These are phyloP conservation scores for Eumerus sabulonum DNA, from an alignment of 2,888 invertebrate genomes.

Conservation along the genomic window DNA sequence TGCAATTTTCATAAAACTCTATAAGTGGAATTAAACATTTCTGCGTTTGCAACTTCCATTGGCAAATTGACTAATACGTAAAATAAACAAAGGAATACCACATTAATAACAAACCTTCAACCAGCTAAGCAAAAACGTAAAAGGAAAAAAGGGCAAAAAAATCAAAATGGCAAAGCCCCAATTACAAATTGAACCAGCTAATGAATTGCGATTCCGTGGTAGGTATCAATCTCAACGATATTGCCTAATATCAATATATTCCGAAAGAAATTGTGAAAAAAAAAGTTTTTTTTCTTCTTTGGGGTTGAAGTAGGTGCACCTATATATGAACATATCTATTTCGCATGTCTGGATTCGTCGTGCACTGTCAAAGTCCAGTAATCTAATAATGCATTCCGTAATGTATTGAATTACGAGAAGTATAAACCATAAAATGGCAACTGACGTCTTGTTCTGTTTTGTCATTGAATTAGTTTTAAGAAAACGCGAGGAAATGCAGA, in stretches of 20 bases:
- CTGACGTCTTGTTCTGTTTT: neutral
- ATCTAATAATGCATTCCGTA: slow-evolving; percentile 51
- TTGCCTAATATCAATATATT: slow-evolving; percentile 27
- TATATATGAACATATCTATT: neutral
- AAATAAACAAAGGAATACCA: slow-evolving; percentile 61
- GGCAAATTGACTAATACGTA: slow-evolving; percentile 28
- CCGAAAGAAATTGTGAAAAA: slow-evolving; percentile 20
- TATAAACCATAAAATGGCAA: neutral
- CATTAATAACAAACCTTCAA: slow-evolving; percentile 71
- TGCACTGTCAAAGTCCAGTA: slow-evolving; percentile 53
- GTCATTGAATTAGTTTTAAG: neutral
- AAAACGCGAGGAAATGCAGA: too few relatives aligned
- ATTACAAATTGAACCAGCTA: slow-evolving; percentile 91
- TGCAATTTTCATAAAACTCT: slow-evolving; percentile 46
- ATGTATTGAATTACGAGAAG: slow-evolving; percentile 26
- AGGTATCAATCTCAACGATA: slow-evolving; percentile 77
- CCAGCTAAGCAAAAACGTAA: slow-evolving; percentile 25
- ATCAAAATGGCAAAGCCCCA: slow-evolving; percentile 83
- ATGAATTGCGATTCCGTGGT: slow-evolving; percentile 95
- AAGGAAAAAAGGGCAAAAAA: slow-evolving; percentile 44
- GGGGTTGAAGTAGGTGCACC: slow-evolving; percentile 40
- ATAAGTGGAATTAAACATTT: slow-evolving; percentile 33
- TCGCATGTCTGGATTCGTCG: slow-evolving; percentile 7
- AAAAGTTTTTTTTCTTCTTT: slow-evolving; percentile 14
- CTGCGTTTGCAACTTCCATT: slow-evolving; percentile 21